Base-by-base conservation (phyloP, 2,797 vertebrate species). In the Ctenopoma kingsleyae region DNA sequence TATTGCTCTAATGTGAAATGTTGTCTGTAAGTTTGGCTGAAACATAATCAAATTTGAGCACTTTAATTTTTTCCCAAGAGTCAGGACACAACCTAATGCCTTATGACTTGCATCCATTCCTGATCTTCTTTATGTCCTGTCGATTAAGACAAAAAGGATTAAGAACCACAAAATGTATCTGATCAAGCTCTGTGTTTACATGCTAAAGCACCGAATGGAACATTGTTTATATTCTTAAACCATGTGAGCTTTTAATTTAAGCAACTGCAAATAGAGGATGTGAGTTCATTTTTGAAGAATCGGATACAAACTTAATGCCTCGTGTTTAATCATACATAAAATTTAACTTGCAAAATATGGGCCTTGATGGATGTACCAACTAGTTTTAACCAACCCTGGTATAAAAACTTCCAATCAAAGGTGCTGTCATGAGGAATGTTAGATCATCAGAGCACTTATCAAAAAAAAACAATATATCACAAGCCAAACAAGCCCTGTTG, bases 101-200 rank as follows among this genome's bases (percentile, higher is more conserved):
- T 94, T 93, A 93, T 85, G 84, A 91, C 85, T 85, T 88, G 64
- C 50, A 86, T 85, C 84, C 86, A 89, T 91, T 93, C 88, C 85
- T 82, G 78, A 86, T 67, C 69, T 70, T 74, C 57, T 78, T 82
- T 59, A 76, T 57, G 30, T 75, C 57, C 59, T 74, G 56, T 73
- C 57, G 53, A 62, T 62, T 32, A 55, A 72, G 49, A 76, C 43
- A 71, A 78, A 77, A 73, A 76, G 36, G 60, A 65, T 74, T 10
- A 66, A 74, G 12, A 54, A 61, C 46, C 38, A 59, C 49, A 59
- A 66, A 72, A 61, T 20, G 61, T 66, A 85, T 59, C 36, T 48
- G 58, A 83, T 52, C 6, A 4, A 23, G 38, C 57, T 74, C 68
- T 49, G 44, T 78, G 67, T 84, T 91, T 84, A 72, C 86, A 83